phyloP scores from a whole-genome alignment of 2,113 vertebrate species.

The Peromyscus leucopus region DNA sequence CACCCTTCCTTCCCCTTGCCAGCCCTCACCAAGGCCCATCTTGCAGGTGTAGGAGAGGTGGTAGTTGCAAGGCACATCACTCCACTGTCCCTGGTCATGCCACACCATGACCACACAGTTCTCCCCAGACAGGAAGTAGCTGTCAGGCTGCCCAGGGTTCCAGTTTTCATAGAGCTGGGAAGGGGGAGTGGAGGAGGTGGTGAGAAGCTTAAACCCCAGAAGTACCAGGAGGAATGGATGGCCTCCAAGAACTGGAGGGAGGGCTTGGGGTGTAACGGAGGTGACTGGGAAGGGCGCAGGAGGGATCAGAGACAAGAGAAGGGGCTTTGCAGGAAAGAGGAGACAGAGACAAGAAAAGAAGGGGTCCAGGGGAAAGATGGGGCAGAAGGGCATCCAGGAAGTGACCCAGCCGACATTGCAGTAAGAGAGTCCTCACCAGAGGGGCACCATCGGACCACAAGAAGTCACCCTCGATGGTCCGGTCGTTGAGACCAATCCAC shows the following conservation, averaged over 20 bases:
- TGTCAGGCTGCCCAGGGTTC: slow-evolving; percentile 95
- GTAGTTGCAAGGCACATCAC: slow-evolving; percentile 98
- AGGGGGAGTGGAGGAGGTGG: not conserved
- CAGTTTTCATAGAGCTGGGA: slow-evolving; percentile 96
- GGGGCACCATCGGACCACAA: slow-evolving; percentile 96
- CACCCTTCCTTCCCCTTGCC: too few species aligned
- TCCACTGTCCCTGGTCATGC: slow-evolving; percentile 96
- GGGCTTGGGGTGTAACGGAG: too few species aligned
- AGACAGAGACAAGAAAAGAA: not conserved
- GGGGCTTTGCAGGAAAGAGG: not conserved
- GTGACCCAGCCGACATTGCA: not conserved
- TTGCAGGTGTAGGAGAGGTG: slow-evolving; percentile 98
- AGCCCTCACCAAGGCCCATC: slow-evolving; percentile 93
- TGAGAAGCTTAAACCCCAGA: not conserved
- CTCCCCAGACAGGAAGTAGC: slow-evolving; percentile 97
- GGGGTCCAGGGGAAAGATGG: not conserved
- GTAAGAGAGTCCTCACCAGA: slow-evolving; percentile 88
- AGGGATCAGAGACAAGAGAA: too few species aligned
- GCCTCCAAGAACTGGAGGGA: not conserved
- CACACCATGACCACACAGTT: slow-evolving; percentile 97
- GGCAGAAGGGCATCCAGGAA: not conserved
- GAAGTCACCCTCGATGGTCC: slow-evolving; percentile 96
- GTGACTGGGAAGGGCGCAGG: too few species aligned
- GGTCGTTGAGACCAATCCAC: slow-evolving; percentile 96
- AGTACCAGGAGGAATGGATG: not conserved